Percentiles rank a stretch among this genome's conserved stretches.
Evolutionary conservation across 2,113 vertebrate genomes (phyloP).

Genomic region (Erythrolamprus reginae): DNA sequence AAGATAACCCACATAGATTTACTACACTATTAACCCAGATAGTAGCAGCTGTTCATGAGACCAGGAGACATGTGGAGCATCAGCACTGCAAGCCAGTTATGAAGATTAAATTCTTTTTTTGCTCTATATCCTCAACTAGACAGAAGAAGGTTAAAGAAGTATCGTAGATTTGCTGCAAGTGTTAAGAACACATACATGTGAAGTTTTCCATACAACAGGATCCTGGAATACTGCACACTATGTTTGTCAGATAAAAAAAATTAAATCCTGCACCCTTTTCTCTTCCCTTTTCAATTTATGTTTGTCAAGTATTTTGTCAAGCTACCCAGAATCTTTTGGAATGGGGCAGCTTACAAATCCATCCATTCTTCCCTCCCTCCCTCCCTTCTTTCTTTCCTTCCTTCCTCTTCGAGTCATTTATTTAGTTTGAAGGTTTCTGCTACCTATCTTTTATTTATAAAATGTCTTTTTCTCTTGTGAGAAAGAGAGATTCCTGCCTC

Average conservation of each 20-base stretch:
- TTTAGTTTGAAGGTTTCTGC: not conserved
- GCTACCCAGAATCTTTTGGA: not conserved
- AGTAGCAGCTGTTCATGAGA: not conserved
- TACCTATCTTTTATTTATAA: not conserved
- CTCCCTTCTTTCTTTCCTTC: too few species aligned
- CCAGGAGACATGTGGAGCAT: not conserved
- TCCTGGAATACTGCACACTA: not conserved
- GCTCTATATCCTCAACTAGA: not conserved
- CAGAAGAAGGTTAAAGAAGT: not conserved
- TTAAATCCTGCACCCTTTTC: not conserved
- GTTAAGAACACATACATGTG: not conserved
- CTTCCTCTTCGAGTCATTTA: not conserved
- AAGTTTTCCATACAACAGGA: not conserved
- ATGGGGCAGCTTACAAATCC: not conserved
- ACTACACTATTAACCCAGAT: not conserved
- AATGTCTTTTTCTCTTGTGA: not conserved
- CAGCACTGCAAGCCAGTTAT: not conserved
- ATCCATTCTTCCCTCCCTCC: too few species aligned
- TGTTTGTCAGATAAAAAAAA: not conserved
- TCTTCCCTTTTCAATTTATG: not conserved
- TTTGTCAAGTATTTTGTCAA: not conserved
- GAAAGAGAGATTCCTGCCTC: not conserved
- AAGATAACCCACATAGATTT: not conserved
- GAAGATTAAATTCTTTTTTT: not conserved
- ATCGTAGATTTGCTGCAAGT: not conserved